Evolutionary conservation across 2,888 invertebrate genomes (phyloP).

Genomic region (Limenitis arthemis): DNA sequence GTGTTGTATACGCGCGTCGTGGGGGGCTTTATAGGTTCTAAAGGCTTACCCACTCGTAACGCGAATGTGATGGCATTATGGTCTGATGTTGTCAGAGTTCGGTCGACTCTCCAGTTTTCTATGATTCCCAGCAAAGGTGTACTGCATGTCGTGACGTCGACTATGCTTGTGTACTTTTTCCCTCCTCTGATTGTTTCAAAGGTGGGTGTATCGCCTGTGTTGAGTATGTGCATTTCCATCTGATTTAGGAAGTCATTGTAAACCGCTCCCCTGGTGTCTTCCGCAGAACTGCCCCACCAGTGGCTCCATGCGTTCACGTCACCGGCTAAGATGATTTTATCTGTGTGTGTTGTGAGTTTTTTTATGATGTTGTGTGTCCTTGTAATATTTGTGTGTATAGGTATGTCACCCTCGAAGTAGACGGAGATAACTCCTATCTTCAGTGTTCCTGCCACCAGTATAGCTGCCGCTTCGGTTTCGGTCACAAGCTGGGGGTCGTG

Average conservation of each 20-base stretch:
- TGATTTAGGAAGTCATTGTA: constrained; percentile 8
- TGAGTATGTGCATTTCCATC: constrained; percentile 12
- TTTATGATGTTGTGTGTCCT: too few relatives aligned
- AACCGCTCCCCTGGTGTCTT: constrained; percentile 17
- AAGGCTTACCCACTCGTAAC: background rate
- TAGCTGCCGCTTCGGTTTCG: constrained; percentile 23
- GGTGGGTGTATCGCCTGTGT: constrained; percentile 14
- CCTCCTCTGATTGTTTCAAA: constrained; percentile 14
- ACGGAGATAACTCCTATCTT: background rate
- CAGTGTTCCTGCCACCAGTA: constrained; percentile 1
- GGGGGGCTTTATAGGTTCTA: constrained; percentile 8
- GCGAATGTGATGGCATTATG: constrained; percentile 1
- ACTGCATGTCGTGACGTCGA: constrained; percentile 14
- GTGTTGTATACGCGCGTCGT: too few relatives aligned
- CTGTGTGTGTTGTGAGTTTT: background rate
- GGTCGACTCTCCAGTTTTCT: constrained; percentile 14
- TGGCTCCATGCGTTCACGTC: constrained; percentile 23
- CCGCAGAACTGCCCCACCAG: constrained; percentile 22
- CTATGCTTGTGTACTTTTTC: constrained; percentile 3
- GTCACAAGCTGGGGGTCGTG: constrained; percentile 26
- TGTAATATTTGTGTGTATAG: too few relatives aligned
- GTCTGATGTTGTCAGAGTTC: background rate
- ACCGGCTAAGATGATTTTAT: constrained; percentile 18
- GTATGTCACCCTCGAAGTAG: too few relatives aligned
- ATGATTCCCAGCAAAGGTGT: background rate